Evolutionary conservation across 2,888 invertebrate species (phyloP).

Genomic region (Encarsia formosa): DNA sequence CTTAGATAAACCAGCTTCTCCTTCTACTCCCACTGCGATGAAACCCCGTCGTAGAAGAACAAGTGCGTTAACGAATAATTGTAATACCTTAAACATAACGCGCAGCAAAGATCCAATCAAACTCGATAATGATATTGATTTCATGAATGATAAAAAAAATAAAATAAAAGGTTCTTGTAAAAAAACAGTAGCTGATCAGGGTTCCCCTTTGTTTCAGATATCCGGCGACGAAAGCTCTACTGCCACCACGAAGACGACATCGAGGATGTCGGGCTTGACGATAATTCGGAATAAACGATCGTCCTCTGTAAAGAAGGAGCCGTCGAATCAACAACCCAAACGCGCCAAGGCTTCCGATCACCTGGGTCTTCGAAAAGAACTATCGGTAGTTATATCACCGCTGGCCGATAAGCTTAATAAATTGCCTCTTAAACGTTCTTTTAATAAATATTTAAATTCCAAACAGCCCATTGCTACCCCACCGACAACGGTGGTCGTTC

Average conservation of each 20-base stretch:
- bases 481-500: too few species aligned
- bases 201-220: slow-evolving; percentile 28
- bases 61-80: slow-evolving; percentile 11
- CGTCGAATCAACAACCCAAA: slow-evolving; percentile 3
- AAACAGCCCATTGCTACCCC: too few species aligned
- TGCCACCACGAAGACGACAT: not conserved
- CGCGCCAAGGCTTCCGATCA: not conserved
- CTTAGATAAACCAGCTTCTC: not conserved
- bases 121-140: too few species aligned
- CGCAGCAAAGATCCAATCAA: too few species aligned
- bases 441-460: too few species aligned
- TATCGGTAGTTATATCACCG: slow-evolving; percentile 25
- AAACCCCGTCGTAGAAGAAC: not conserved
- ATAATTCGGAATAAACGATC: slow-evolving; percentile 12
- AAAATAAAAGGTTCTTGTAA: too few species aligned
- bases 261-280: slow-evolving; percentile 9
- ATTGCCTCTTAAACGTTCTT: too few species aligned
- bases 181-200: slow-evolving; percentile 6
- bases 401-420: slow-evolving; percentile 4
- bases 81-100: not conserved
- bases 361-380: slow-evolving; percentile 5
- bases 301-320: not conserved
- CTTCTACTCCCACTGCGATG: not conserved
- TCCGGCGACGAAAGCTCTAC: slow-evolving; percentile 3
- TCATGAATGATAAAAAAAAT: too few species aligned